Base-by-base conservation (phyloP, 1,140 invertebrate genomes). In the Neuroterus valhalla region DNA sequence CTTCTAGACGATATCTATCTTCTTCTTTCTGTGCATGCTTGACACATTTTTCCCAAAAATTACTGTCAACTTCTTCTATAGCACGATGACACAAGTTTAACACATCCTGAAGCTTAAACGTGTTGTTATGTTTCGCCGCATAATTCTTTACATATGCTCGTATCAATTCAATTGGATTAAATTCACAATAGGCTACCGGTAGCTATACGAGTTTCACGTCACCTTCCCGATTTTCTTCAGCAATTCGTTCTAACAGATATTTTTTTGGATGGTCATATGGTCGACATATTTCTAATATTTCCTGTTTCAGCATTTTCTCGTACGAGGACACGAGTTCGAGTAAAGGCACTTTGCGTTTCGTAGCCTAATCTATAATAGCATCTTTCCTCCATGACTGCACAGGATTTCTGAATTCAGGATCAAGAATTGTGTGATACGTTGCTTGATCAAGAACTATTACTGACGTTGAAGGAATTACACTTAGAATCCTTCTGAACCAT, bases 101-200 rank as follows among this genome's bases (percentile, higher is more conserved):
- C n/a, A n/a, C n/a, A n/a, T n/a, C n/a, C n/a, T n/a, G n/a, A n/a
- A n/a, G n/a, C n/a, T n/a, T n/a, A n/a, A n/a, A n/a, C n/a, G n/a
- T n/a, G n/a, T n/a, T n/a, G n/a, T n/a, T n/a, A n/a, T n/a, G n/a
- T n/a, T n/a, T n/a, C n/a, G n/a, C n/a, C n/a, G n/a, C n/a, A n/a
- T n/a, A 46, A 19, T 77, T 71, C 78, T 89, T 89, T 10, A 88
- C 74, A 10, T 83, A 62, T 11, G 80, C 79, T 86, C 86, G 87
- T 17, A 87, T 76, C 12, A 84, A 52, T 74, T 89, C 86, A 17
- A 88, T 88, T 2, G 87, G 85, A 74, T 89, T 89, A 1, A 86
- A 74, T 68, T 89, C 81, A 48, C 77, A 81, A 73, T 90, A 85
- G 72, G 88, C 87, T 10, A 84, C 86, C 23, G 88, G 87, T 11